A percentile compares a stretch with the other conserved stretches of the same genome.
phyloP scores from a whole-genome alignment of 2,797 vertebrate genomes.

The Coracias cyanogaster region DNA sequence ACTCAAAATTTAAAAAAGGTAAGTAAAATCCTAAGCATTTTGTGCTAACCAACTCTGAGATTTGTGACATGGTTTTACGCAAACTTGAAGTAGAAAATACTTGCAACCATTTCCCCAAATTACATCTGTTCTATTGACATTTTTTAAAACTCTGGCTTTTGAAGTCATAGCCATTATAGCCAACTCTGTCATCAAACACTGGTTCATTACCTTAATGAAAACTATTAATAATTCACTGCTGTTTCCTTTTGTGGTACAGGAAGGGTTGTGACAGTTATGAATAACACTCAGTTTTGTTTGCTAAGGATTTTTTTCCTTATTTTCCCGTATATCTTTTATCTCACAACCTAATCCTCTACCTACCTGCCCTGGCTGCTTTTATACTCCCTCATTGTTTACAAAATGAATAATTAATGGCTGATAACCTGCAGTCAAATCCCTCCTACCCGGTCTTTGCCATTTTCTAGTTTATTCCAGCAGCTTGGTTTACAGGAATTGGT shows the following conservation, averaged over 20 bases:
- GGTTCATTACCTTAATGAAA: slow-evolving; percentile 67
- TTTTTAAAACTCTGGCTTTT: background rate
- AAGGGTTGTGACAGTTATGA: slow-evolving; percentile 52
- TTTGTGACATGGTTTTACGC: background rate
- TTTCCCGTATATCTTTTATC: slow-evolving; percentile 64
- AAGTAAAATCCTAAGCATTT: background rate
- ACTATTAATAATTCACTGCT: slow-evolving; percentile 73
- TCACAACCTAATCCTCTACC: slow-evolving; percentile 60
- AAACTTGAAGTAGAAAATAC: background rate
- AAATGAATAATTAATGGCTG: slow-evolving; percentile 77
- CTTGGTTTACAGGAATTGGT: slow-evolving; percentile 59
- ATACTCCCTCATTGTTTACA: slow-evolving; percentile 70
- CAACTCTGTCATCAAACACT: background rate
- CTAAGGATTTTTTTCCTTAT: slow-evolving; percentile 53
- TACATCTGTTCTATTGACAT: background rate
- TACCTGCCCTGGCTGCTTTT: slow-evolving; percentile 45
- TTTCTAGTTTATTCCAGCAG: slow-evolving; percentile 63
- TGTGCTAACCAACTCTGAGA: background rate
- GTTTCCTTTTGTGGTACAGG: slow-evolving; percentile 17
- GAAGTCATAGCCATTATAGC: background rate
- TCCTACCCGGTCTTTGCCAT: slow-evolving; percentile 44
- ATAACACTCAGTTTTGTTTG: slow-evolving; percentile 58
- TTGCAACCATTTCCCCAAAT: background rate
- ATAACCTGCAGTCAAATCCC: slow-evolving; percentile 62
- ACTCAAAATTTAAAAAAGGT: background rate